Percentiles rank a stretch among this genome's conserved stretches.
Conservation (phyloP, 2,113 vertebrate species). For the Oncorhynchus tshawytscha region DNA sequence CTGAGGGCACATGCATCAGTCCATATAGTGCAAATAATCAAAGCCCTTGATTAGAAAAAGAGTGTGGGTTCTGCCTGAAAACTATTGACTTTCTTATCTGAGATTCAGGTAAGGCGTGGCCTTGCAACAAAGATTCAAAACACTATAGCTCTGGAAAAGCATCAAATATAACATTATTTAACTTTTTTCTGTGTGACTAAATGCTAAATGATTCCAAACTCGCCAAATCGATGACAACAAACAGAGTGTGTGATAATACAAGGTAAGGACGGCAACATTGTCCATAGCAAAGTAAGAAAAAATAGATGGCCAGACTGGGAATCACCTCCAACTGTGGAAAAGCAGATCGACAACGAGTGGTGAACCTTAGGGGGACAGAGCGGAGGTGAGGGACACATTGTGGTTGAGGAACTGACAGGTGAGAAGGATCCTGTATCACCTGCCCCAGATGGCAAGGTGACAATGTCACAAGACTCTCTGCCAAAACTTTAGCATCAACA, state of each 20-base stretch:
- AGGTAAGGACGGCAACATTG: not conserved
- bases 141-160: not conserved
- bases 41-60: conserved; percentile 7
- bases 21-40: conserved; percentile 12
- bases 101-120: not conserved
- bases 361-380: conserved; percentile 22
- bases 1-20: not conserved
- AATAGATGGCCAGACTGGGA: not conserved
- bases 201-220: not conserved
- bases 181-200: not conserved
- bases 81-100: not conserved
- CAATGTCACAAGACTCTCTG: not conserved
- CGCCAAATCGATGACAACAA: not conserved
- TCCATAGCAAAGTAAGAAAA: not conserved
- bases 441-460: not conserved
- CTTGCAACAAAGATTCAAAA: not conserved
- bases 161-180: not conserved
- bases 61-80: conserved; percentile 3
- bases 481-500: not conserved
- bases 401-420: not conserved
- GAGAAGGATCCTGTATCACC: not conserved
- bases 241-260: not conserved
- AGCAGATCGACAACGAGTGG: conserved; percentile 31
- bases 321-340: conserved; percentile 41
- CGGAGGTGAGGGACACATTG: conserved; percentile 24